Evolutionary conservation across 2,797 vertebrate species (phyloP).

Genomic region (Propithecus perrieri): DNA sequence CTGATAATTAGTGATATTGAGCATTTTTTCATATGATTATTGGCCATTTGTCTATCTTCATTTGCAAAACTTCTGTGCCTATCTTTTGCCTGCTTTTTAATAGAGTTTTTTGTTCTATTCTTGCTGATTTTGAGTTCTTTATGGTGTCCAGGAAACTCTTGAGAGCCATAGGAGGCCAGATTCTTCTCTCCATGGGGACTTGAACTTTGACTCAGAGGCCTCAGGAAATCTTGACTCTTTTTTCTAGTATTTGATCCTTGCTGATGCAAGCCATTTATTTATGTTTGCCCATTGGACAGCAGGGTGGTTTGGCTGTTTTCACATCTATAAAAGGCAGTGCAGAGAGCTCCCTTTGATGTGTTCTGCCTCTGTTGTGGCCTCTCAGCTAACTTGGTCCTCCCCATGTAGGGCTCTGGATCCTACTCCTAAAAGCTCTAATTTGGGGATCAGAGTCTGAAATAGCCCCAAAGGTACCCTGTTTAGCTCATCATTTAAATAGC

Average conservation of each 20-base stretch:
- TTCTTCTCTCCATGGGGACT: neutral
- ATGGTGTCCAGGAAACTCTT: neutral
- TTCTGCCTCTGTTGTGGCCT: neutral
- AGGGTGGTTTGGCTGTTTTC: neutral
- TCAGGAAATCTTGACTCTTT: slow-evolving; percentile 36
- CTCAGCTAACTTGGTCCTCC: slow-evolving; percentile 59
- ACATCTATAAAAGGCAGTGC: slow-evolving; percentile 69
- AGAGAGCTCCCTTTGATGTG: slow-evolving; percentile 62
- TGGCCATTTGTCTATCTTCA: neutral
- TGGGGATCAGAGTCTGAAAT: slow-evolving; percentile 65
- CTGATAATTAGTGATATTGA: neutral
- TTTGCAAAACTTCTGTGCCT: neutral
- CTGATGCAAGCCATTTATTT: slow-evolving; percentile 73
- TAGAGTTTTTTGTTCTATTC: neutral
- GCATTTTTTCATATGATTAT: neutral
- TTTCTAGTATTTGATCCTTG: slow-evolving; percentile 53
- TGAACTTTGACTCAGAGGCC: slow-evolving; percentile 31
- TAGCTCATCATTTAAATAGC: slow-evolving; percentile 67
- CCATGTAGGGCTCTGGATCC: slow-evolving; percentile 58
- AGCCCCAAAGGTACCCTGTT: slow-evolving; percentile 52
- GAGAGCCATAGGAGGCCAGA: neutral
- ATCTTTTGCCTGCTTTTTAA: neutral
- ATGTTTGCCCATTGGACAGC: slow-evolving; percentile 25
- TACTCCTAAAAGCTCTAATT: slow-evolving; percentile 75
- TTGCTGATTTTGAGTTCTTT: neutral